A percentile compares a stretch with the other conserved stretches of the same genome.
These are phyloP conservation scores for Cheilosia grossa DNA, from an alignment of 2,888 invertebrate species.

Conservation along the genomic window DNA sequence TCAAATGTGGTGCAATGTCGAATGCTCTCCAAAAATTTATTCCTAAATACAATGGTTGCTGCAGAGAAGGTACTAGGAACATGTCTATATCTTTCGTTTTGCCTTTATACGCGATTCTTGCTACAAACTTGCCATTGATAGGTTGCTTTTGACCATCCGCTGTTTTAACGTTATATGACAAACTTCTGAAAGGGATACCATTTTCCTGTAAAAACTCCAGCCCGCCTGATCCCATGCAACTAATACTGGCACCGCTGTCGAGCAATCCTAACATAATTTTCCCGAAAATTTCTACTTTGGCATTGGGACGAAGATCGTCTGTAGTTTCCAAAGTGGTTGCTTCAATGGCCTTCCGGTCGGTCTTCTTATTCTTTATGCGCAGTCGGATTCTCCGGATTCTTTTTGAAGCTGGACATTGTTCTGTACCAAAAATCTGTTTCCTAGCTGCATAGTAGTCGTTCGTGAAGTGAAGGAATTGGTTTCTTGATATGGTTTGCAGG, in stretches of 20 bases:
- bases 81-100: not conserved
- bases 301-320: not conserved
- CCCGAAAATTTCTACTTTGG: not conserved
- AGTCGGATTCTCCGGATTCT: not conserved
- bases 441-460: no score
- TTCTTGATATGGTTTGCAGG: no score
- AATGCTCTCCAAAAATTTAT: conserved; percentile 14
- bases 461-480: no score
- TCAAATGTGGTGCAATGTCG: not conserved
- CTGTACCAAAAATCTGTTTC: not conserved
- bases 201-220: not conserved
- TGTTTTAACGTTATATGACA: not conserved
- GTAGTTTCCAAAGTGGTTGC: not conserved
- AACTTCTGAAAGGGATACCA: not conserved
- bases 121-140: not conserved
- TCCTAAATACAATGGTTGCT: not conserved
- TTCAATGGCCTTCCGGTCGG: not conserved
- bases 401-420: not conserved
- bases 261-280: not conserved
- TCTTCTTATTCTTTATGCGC: not conserved
- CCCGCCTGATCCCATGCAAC: not conserved
- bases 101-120: not conserved
- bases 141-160: not conserved
- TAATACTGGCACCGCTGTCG: not conserved
- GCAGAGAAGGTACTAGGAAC: not conserved